Evolutionary conservation across 2,888 invertebrate genomes (phyloP), one percentile per base, ranked within the genome.

Genomic region (Metopia argyrocephala): DNA sequence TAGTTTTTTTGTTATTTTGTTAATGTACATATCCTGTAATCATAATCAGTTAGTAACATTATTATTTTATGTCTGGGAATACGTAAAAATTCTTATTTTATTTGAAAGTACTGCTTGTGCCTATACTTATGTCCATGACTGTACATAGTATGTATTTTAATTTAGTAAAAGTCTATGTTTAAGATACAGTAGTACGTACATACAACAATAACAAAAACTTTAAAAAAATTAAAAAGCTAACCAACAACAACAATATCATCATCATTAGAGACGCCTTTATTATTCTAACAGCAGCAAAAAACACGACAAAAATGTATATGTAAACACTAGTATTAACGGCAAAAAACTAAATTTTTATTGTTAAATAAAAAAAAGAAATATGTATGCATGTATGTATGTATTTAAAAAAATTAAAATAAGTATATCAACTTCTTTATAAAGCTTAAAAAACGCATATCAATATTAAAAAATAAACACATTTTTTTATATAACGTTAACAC

Each of bases 341-440:
- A 3, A 56, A 27, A 57, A 65, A 5, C 7, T 46, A 48, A 28
- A 46, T 59, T 75, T 27, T 48, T 50, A 52, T 57, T 45, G 45
- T 75, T 65, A 15, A 31, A 5, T 20, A 50, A 54, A 46, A 27
- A 50, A 45, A 61, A 18, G 56, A 56, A 69, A 25, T 25, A 45
- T 9, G 18, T 56, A 7, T 21, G 21, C 15, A 38, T 6, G 38
- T 38, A 38, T 38, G 2, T 38, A 15, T 12, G 15, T 15, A 3
- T 15, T 3, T 38, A 2, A 1, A 31, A 12, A 12, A 12, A 31
- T 31, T 38, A 38, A 12, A 15, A 38, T 15, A 46, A 59, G 45
- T 71, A 71, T 62, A 71, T 62, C 62, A 28, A 25, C 61, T 61
- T 52, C 38, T 68, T 38, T 61, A 23, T 45, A 28, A 54, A 68